Percentiles rank a stretch among this genome's conserved stretches.
phyloP scores from a whole-genome alignment of 1,140 invertebrate genomes.

The Brachionus sp. region DNA sequence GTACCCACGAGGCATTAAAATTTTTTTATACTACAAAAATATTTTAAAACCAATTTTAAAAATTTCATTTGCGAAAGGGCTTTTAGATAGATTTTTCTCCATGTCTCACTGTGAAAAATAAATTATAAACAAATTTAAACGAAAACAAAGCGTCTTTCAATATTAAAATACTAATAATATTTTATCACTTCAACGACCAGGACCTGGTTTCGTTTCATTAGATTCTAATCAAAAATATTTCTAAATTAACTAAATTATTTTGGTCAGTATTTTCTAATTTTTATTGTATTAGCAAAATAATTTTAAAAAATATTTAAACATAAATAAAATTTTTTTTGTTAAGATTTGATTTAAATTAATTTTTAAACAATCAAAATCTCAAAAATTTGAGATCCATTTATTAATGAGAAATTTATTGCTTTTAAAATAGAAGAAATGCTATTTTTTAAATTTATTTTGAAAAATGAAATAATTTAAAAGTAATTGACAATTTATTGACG shows the following conservation, averaged over 20 bases:
- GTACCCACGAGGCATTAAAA: constrained; percentile 4
- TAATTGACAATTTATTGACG: background rate
- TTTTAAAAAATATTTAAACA: too few species aligned
- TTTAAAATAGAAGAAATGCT: background rate
- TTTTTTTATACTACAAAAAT: background rate
- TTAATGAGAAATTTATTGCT: background rate
- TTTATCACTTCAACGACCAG: background rate
- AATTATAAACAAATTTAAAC: background rate
- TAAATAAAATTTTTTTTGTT: too few species aligned
- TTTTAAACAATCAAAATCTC: background rate
- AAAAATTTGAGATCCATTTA: background rate
- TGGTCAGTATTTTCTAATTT: background rate
- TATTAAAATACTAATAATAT: background rate
- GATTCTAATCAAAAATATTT: background rate
- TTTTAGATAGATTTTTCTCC: background rate
- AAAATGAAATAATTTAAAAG: background rate
- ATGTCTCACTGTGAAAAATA: background rate
- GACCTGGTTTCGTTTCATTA: background rate
- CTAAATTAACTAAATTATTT: background rate
- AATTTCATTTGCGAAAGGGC: background rate
- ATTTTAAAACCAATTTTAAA: background rate
- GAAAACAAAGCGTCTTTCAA: background rate
- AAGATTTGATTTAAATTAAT: background rate
- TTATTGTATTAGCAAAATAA: too few species aligned
- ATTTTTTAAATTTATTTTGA: background rate